Evolutionary conservation across 2,797 vertebrate genomes (phyloP), one percentile per base, ranked within the genome.

Genomic region (Poecilia picta): DNA sequence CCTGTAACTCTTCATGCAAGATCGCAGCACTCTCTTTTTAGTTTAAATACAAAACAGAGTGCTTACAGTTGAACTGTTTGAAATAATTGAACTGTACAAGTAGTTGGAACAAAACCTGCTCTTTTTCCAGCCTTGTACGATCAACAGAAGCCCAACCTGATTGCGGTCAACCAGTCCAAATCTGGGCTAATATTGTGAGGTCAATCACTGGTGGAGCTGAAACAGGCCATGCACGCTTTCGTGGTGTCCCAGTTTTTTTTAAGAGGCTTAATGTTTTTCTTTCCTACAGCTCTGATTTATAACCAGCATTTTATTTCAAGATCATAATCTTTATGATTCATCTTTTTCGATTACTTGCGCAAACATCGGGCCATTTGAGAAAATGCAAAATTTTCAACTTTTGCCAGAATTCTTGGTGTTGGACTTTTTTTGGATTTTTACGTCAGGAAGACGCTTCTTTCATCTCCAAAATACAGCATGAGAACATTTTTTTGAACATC

Each of bases 201-300:
- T 80, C 87, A 84, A 83, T 85, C 84, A 74, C 79, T 89, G 18
- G 25, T 77, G 81, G 76, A 87, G 81, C 33, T 74, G 76, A 83
- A 89, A 78, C 83, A 73, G 86, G 80, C 66, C 78, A 41, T 82
- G 81, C 72, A 36, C 79, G 76, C 73, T 83, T 86, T 78, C 77
- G 77, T 74, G 68, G 46, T 77, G 88, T 78, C 83, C 83, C 80
- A 88, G 75, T 88, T 88, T 57, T 51, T 81, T 90, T 89, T 81
- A 87, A 91, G 86, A 89, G 80, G 90, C 84, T 91, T 85, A 89
- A 64, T 79, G 83, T 88, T 45, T 79, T 80, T 53, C 71, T 90
- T 36, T 39, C 18, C 62, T 66, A 11, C 33, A 66, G 62, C 62
- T 66, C 62, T 66, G 62, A 39, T 71, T 55, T 41, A n/a, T 55